A percentile compares a stretch with the other conserved stretches of the same genome.
phyloP scores from a whole-genome alignment of 2,113 vertebrate genomes.

The Microcebus tavaratra region DNA sequence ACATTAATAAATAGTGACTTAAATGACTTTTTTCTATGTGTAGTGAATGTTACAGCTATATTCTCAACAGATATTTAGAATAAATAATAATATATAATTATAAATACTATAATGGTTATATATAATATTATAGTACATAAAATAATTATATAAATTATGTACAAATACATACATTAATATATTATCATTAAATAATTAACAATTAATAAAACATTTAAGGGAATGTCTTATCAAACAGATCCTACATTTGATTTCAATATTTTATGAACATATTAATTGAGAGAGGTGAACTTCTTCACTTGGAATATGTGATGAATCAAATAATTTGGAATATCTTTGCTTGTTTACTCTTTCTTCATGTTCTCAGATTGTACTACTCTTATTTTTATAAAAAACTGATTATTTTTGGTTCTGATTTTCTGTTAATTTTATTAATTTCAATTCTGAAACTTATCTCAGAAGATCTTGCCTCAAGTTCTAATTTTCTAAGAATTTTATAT shows the following conservation, averaged over 20 bases:
- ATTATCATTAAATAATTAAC: neutral
- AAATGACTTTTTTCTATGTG: neutral
- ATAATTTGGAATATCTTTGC: neutral
- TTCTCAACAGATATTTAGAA: neutral
- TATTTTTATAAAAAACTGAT: neutral
- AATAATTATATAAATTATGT: neutral
- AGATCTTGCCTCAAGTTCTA: neutral
- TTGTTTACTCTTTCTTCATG: neutral
- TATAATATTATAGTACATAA: neutral
- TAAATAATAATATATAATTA: slow-evolving; percentile 6
- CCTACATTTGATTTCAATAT: neutral
- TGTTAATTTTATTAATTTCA: neutral
- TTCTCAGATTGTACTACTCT: neutral
- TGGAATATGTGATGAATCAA: neutral
- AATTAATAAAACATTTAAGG: neutral
- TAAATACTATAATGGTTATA: neutral
- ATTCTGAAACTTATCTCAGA: neutral
- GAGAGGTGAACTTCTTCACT: neutral
- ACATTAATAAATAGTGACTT: slow-evolving; percentile 36
- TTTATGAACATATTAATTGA: neutral
- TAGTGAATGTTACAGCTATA: neutral
- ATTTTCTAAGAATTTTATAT: neutral
- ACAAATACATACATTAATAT: neutral
- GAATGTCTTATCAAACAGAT: neutral
- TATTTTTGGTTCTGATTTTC: neutral